Percentiles rank a stretch among this genome's conserved stretches.
Conservation (phyloP, 2,888 invertebrate species). For the Tanypteryx hageni region DNA sequence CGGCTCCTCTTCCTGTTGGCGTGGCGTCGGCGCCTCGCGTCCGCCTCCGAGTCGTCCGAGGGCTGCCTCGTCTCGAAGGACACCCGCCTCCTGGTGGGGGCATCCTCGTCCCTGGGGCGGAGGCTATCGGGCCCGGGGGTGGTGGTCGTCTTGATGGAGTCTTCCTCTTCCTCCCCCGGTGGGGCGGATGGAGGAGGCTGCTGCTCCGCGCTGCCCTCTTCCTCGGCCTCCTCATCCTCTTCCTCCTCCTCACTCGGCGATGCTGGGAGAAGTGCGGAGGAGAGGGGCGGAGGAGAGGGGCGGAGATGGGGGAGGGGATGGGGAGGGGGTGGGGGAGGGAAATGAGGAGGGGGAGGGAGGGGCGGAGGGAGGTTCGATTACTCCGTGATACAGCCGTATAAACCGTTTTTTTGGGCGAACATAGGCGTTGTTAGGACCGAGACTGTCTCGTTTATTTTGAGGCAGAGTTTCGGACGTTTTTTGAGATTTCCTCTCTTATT, state of each 20-base stretch:
- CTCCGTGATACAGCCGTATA: not conserved
- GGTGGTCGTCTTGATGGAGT: not conserved
- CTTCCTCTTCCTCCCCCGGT: not conserved
- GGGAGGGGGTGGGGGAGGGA: not conserved
- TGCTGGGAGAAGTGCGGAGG: slow-evolving; percentile 49
- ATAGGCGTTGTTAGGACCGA: too few species aligned
- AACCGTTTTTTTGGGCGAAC: too few species aligned
- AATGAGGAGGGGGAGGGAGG: not conserved
- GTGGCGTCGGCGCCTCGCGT: slow-evolving; percentile 84
- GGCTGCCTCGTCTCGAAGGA: slow-evolving; percentile 79
- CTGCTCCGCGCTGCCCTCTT: not conserved
- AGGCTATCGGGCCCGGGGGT: not conserved
- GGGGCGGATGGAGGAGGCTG: not conserved
- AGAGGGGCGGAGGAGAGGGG: not conserved
- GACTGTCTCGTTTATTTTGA: too few species aligned
- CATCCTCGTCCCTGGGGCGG: slow-evolving; percentile 39
- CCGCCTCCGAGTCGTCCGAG: slow-evolving; percentile 87
- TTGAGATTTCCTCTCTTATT: too few species aligned
- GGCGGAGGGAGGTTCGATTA: not conserved
- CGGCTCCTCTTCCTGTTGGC: slow-evolving; percentile 44
- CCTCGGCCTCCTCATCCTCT: slow-evolving; percentile 33
- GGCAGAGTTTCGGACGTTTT: too few species aligned
- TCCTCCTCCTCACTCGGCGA: slow-evolving; percentile 17
- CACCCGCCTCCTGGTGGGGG: slow-evolving; percentile 71
- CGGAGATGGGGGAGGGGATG: not conserved